phyloP scores from a whole-genome alignment of 1,140 invertebrate genomes.

The Drosophila dunni region DNA sequence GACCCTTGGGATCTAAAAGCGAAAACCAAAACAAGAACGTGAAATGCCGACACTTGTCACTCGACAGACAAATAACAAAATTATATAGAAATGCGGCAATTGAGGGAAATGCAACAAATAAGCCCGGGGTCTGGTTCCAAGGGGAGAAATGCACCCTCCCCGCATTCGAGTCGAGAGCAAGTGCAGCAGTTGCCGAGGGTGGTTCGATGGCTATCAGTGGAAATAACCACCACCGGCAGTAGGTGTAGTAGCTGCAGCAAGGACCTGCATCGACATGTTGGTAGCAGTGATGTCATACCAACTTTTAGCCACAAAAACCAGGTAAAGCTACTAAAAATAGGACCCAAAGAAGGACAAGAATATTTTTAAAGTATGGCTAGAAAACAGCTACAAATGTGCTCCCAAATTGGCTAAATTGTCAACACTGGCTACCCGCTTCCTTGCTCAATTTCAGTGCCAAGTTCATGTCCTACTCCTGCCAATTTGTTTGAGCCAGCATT shows the following conservation, averaged over 20 bases:
- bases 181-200: constrained; percentile 35
- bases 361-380: too few species aligned
- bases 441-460: not conserved
- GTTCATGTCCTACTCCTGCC: constrained; percentile 39
- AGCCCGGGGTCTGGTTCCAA: too few species aligned
- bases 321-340: too few species aligned
- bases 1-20: constrained; percentile 47
- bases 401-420: too few species aligned
- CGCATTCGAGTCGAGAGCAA: constrained; percentile 18
- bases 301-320: too few species aligned
- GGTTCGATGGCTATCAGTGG: constrained; percentile 66
- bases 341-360: too few species aligned
- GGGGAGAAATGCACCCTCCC: constrained; percentile 45
- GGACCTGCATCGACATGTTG: constrained; percentile 60
- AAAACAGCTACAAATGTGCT: too few species aligned
- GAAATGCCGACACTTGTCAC: constrained; percentile 65
- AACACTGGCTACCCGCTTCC: constrained; percentile 4
- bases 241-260: constrained; percentile 6
- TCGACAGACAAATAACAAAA: constrained; percentile 70
- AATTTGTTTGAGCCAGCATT: constrained; percentile 34
- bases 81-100: constrained; percentile 70
- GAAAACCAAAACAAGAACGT: constrained; percentile 41
- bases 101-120: constrained; percentile 49
- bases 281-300: too few species aligned
- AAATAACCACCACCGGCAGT: constrained; percentile 60